phyloP scores from a whole-genome alignment of 2,113 vertebrate species.

The Rhagologus leucostigma region DNA sequence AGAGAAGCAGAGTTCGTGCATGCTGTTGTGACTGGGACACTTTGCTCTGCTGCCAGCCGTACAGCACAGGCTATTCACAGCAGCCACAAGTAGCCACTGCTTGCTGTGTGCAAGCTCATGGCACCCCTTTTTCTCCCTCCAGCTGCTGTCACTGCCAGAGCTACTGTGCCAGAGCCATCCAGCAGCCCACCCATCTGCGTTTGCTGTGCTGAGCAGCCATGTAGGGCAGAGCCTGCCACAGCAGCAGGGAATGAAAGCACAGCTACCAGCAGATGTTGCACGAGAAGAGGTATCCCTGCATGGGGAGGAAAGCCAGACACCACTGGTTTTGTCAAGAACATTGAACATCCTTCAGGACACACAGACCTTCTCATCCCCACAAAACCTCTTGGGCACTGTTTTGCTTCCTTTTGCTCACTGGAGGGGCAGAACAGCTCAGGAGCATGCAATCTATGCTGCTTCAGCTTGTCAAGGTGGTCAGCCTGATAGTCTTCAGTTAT shows the following conservation, averaged over 20 bases:
- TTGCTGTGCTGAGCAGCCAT: not conserved
- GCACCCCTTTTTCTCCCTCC: not conserved
- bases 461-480: fast-evolving
- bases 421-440: not conserved
- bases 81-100: not conserved
- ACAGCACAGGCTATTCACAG: not conserved
- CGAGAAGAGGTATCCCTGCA: not conserved
- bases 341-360: not conserved
- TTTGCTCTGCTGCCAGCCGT: fast-evolving
- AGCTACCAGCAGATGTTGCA: not conserved
- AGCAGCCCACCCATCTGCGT: not conserved
- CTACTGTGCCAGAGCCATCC: not conserved
- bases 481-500: not conserved
- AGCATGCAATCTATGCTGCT: fast-evolving
- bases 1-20: not conserved
- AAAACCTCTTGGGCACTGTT: not conserved
- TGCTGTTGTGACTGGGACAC: fast-evolving
- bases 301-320: not conserved
- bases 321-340: not conserved
- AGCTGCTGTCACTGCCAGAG: not conserved
- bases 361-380: not conserved
- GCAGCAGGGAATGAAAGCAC: not conserved
- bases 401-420: not conserved
- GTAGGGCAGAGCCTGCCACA: not conserved
- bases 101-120: fast-evolving